phyloP scores from a whole-genome alignment of 2,797 vertebrate genomes.

The Poeciliopsis paucimaculata region DNA sequence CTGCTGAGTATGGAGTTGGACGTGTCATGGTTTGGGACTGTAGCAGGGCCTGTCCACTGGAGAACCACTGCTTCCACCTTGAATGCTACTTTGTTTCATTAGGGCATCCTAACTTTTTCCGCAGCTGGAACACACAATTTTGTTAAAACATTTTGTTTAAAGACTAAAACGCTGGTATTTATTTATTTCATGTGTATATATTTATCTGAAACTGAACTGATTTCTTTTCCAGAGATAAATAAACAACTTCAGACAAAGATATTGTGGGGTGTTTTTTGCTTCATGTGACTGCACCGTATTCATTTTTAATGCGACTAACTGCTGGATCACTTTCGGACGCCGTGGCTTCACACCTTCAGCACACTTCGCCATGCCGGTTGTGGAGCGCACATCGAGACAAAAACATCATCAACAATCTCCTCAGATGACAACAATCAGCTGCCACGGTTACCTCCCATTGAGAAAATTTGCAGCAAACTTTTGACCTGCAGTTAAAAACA shows the following conservation, averaged over 20 bases:
- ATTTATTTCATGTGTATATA: not conserved
- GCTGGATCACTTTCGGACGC: not conserved
- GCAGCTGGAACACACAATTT: not conserved
- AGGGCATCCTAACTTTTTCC: not conserved
- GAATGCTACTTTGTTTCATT: not conserved
- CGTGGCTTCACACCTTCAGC: not conserved
- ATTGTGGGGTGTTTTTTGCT: not conserved
- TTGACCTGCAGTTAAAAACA: slow-evolving; percentile 6
- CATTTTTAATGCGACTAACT: not conserved
- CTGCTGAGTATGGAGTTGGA: not conserved
- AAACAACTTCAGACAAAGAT: not conserved
- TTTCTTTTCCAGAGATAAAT: not conserved
- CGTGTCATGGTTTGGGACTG: not conserved
- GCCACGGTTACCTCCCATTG: not conserved
- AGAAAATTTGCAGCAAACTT: not conserved
- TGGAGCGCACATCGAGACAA: not conserved
- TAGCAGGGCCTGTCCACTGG: not conserved
- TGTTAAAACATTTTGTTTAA: not conserved
- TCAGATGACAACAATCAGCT: not conserved
- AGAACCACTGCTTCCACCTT: not conserved
- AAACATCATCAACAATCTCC: not conserved
- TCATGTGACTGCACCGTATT: not conserved
- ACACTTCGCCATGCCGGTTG: not conserved
- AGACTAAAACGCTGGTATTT: not conserved
- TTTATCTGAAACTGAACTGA: not conserved